Base-by-base conservation (phyloP, 2,113 vertebrate genomes). In the Perca flavescens region DNA sequence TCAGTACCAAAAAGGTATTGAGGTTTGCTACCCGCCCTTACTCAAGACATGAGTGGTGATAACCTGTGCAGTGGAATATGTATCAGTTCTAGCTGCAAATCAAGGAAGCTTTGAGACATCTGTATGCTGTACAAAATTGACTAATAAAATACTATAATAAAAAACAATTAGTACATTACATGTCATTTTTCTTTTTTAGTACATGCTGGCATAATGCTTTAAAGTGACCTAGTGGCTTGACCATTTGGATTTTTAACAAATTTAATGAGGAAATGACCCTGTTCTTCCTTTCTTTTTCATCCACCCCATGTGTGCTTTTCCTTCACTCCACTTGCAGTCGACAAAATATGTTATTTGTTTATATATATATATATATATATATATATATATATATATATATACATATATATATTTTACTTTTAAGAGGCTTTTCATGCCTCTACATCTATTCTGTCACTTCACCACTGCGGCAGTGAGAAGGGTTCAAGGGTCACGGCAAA, bases 391-490 rank as follows among this genome's bases (percentile, higher is more conserved):
- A 40, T 10, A n/a, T 19, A n/a, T 79, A 31, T 31, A 31, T 31
- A 31, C 5, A 54, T 78, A 72, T 25, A 25, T 25, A 25, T 25
- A 25, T 25, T n/a, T n/a, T n/a, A 77, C 72, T 75, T 68, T 77
- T 57, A 68, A 89, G 83, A 90, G 82, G 87, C 86, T 91, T 91
- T 91, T 93, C 81, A 85, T 88, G 81, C 84, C 74, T 87, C 84
- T 84, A 86, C 75, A 90, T 91, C 84, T 82, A 80, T 89, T 93
- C 84, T 77, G 79, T 92, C 89, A 85, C 84, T 92, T 87, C 80
- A 88, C n/a, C 17, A 50, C 82, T 57, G 61, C 79, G 2, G 67
- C 85, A 74, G 66, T 64, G 87, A 78, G 74, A 84, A 78, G 63
- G 47, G 86, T 79, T 87, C 79, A 85, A n/a, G 25, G 82, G 80